Percentiles rank a stretch among this genome's conserved stretches.
Conservation (phyloP, 2,888 invertebrate genomes). For the Unio delphinus region DNA sequence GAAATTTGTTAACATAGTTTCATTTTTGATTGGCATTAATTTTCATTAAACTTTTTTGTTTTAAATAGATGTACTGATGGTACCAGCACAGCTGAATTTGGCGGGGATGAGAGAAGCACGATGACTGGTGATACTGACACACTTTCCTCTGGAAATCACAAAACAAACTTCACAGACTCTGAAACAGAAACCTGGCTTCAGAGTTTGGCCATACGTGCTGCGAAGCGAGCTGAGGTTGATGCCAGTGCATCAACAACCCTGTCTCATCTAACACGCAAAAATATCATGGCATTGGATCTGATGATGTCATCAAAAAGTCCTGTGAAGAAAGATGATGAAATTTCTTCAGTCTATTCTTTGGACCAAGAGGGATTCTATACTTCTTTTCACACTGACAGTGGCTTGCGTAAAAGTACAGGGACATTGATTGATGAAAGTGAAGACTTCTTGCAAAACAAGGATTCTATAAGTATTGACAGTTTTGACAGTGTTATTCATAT, state of each 20-base stretch:
- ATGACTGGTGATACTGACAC: constrained; percentile 46
- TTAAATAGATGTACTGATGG: constrained; percentile 57
- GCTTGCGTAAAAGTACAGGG: constrained; percentile 74
- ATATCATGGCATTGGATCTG: constrained; percentile 57
- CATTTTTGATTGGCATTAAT: not conserved
- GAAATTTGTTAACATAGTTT: constrained; percentile 3
- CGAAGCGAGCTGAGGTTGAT: constrained; percentile 48
- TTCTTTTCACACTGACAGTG: constrained; percentile 96
- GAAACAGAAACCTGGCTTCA: constrained; percentile 62
- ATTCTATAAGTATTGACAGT: constrained; percentile 51
- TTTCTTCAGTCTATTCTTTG: constrained; percentile 89
- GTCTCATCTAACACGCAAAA: constrained; percentile 53
- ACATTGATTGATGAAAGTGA: constrained; percentile 48
- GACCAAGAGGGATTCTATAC: constrained; percentile 99
- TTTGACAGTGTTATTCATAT: constrained; percentile 55
- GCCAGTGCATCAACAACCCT: constrained; percentile 47
- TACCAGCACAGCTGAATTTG: constrained; percentile 52
- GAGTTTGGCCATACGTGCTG: constrained; percentile 55
- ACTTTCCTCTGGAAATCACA: constrained; percentile 35
- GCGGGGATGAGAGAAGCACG: constrained; percentile 52
- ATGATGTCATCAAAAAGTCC: constrained; percentile 45
- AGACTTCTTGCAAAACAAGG: constrained; percentile 44
- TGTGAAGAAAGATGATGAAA: constrained; percentile 51
- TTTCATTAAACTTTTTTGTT: constrained; percentile 10
- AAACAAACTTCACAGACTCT: constrained; percentile 43